phyloP scores from a whole-genome alignment of 2,888 invertebrate species.

The Branchinecta sandiegonensis region DNA sequence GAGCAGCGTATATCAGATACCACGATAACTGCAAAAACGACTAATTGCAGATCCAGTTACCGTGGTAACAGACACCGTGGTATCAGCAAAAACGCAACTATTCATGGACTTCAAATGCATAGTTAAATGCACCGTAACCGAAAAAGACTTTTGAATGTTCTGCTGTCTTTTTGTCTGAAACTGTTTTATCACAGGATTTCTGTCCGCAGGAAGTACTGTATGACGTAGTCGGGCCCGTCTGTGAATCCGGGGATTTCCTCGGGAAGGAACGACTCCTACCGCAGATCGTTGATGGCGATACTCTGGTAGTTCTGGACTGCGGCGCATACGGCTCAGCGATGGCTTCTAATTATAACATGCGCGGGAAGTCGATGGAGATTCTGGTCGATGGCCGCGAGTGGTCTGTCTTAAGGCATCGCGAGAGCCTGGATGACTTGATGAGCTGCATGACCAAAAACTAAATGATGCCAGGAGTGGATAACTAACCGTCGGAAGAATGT shows the following conservation, averaged over 20 bases:
- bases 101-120: too few relatives aligned
- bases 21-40: too few relatives aligned
- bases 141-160: too few relatives aligned
- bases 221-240: conserved; percentile 36
- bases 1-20: too few relatives aligned
- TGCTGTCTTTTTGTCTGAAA: too few relatives aligned
- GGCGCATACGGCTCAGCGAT: conserved; percentile 32
- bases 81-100: too few relatives aligned
- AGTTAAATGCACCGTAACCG: too few relatives aligned
- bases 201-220: conserved; percentile 27
- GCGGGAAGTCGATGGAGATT: conserved; percentile 34
- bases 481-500: too few relatives aligned
- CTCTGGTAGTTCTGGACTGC: conserved; percentile 31
- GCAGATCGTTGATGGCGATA: conserved; percentile 32
- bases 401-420: conserved; percentile 18
- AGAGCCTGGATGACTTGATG: conserved; percentile 19
- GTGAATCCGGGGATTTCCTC: conserved; percentile 36
- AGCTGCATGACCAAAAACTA: not conserved
- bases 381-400: conserved; percentile 20
- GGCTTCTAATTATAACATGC: conserved; percentile 35
- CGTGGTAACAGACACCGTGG: too few relatives aligned
- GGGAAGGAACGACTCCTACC: conserved; percentile 32
- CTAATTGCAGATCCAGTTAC: too few relatives aligned
- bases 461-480: not conserved
- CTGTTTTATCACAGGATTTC: too few relatives aligned